Percentiles rank a stretch among this genome's conserved stretches.
Evolutionary conservation across 2,888 invertebrate genomes (phyloP).

Genomic region (Chrysolina americana): DNA sequence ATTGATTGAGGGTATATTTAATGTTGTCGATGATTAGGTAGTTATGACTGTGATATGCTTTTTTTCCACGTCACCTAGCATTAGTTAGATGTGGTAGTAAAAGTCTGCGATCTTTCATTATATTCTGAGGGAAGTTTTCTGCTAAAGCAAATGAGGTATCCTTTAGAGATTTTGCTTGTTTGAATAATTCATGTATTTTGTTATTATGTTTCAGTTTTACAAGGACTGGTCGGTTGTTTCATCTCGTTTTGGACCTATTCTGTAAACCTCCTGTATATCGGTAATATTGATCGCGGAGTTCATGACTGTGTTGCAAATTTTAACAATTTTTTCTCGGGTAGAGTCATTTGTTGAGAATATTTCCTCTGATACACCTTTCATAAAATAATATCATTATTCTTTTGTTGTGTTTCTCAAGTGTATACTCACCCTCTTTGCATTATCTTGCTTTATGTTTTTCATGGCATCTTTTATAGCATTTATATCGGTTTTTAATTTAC

Average conservation of each 20-base stretch:
- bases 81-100: neutral
- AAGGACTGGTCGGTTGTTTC: neutral
- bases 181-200: neutral
- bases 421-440: constrained; percentile 11
- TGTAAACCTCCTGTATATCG: neutral
- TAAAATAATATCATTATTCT: neutral
- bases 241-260: neutral
- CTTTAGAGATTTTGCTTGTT: neutral
- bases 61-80: neutral
- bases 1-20: too few species aligned
- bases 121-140: neutral
- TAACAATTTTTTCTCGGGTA: too few species aligned
- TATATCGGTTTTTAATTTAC: constrained; percentile 13
- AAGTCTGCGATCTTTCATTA: neutral
- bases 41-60: too few species aligned
- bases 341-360: neutral
- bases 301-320: neutral
- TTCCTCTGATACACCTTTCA: neutral
- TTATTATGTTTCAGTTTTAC: neutral
- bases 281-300: neutral
- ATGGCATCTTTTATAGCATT: neutral
- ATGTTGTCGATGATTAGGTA: too few species aligned
- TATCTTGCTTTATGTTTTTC: constrained; percentile 17
- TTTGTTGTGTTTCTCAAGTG: neutral
- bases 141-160: neutral